These are phyloP conservation scores for Sepioteuthis lessoniana DNA, from an alignment of 2,888 invertebrate genomes.

Conservation along the genomic window DNA sequence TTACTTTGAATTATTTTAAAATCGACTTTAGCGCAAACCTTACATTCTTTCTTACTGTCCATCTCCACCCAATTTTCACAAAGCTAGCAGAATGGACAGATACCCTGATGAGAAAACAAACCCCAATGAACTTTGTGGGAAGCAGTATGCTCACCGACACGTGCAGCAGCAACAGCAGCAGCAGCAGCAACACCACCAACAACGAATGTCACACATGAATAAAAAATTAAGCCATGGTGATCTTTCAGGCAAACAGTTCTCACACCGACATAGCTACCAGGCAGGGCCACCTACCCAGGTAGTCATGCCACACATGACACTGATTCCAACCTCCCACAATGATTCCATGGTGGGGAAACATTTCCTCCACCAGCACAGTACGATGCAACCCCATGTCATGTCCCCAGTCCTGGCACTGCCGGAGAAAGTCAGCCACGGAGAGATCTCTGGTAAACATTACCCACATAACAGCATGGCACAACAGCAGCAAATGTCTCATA, in stretches of 20 bases:
- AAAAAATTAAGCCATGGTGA: constrained; percentile 24
- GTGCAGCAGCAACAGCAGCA: constrained; percentile 40
- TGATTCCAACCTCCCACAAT: constrained; percentile 37
- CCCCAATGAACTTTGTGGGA: constrained; percentile 5
- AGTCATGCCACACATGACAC: constrained; percentile 42
- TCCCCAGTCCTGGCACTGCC: background rate
- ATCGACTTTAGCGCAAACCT: background rate
- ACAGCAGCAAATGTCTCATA: background rate
- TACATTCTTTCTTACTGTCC: no score
- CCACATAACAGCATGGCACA: background rate
- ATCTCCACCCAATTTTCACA: no score
- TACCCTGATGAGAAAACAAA: background rate
- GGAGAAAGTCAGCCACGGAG: background rate
- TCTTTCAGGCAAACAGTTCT: background rate
- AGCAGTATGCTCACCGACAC: constrained; percentile 36
- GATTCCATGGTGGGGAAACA: constrained; percentile 44
- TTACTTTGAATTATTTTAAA: background rate
- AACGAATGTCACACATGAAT: constrained; percentile 43
- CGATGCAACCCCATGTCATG: constrained; percentile 1
- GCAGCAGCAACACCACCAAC: background rate
- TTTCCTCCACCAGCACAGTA: constrained; percentile 35
- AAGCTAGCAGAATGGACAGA: constrained; percentile 25
- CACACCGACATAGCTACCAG: constrained; percentile 36
- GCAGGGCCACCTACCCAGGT: background rate
- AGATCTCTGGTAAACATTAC: constrained; percentile 10